Evolutionary conservation across 2,888 invertebrate genomes (phyloP).

Genomic region (Autographa gamma): DNA sequence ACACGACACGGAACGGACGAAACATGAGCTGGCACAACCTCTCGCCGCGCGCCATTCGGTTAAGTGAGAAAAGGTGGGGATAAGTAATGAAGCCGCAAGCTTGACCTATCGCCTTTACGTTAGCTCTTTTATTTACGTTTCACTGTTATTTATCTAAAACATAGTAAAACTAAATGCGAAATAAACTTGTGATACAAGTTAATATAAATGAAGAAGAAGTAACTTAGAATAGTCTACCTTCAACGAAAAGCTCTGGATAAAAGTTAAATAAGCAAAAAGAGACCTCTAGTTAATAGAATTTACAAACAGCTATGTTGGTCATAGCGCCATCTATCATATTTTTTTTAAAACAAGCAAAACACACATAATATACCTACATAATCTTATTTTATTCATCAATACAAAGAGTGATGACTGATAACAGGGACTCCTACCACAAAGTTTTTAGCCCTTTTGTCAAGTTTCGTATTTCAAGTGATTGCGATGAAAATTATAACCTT

Average conservation of each 20-base stretch:
- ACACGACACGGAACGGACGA: slow-evolving; percentile 76
- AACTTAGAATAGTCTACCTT: background rate
- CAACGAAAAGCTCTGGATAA: background rate
- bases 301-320: background rate
- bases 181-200: background rate
- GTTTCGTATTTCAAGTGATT: background rate
- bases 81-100: slow-evolving; percentile 78
- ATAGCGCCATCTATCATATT: slow-evolving; percentile 32
- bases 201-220: background rate
- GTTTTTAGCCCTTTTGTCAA: background rate
- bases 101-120: slow-evolving; percentile 75
- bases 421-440: background rate
- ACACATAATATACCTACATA: background rate
- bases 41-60: slow-evolving; percentile 81
- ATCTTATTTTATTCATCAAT: too few relatives aligned
- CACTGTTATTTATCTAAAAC: slow-evolving; percentile 25
- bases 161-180: background rate
- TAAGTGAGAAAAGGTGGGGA: slow-evolving; percentile 78
- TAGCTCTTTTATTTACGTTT: slow-evolving; percentile 44
- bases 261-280: background rate
- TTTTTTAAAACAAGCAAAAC: slow-evolving; percentile 12
- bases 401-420: background rate
- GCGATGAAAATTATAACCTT: background rate
- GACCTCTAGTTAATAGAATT: slow-evolving; percentile 46
- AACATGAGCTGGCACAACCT: slow-evolving; percentile 77